These are phyloP conservation scores for Criorhina ranunculi DNA, from an alignment of 2,888 invertebrate species.

Conservation along the genomic window DNA sequence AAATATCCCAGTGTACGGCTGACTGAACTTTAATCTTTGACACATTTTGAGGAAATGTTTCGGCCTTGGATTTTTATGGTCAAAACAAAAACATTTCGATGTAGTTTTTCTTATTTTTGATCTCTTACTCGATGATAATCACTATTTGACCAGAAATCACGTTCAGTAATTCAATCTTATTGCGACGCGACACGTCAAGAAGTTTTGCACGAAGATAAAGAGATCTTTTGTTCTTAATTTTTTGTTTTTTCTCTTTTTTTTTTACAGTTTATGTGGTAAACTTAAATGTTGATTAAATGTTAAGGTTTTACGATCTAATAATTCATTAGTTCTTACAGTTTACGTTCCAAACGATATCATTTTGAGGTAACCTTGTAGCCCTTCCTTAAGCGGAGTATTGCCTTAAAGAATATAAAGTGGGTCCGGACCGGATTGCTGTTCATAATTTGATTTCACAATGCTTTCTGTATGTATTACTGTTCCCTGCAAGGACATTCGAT, in stretches of 20 bases:
- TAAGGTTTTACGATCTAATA: neutral
- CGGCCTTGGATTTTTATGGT: slow-evolving; percentile 38
- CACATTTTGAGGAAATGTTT: slow-evolving; percentile 25
- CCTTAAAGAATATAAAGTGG: too few relatives aligned
- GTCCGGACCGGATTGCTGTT: too few relatives aligned
- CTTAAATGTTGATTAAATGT: neutral
- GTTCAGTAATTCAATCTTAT: slow-evolving; percentile 53
- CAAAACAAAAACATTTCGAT: slow-evolving; percentile 22
- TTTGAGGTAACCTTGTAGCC: neutral
- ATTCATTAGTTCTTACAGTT: neutral
- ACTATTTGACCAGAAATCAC: slow-evolving; percentile 56
- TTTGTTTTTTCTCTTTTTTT: neutral
- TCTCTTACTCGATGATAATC: slow-evolving; percentile 39
- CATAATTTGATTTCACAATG: too few relatives aligned
- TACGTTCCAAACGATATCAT: neutral
- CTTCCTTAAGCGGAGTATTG: neutral
- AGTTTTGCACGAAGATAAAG: slow-evolving; percentile 34
- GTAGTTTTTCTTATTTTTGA: slow-evolving; percentile 46
- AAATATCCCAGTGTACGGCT: neutral
- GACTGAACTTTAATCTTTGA: slow-evolving; percentile 38
- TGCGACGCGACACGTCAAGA: slow-evolving; percentile 42
- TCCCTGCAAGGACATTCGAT: too few relatives aligned
- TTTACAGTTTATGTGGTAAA: neutral
- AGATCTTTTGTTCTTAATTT: neutral
- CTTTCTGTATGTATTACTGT: too few relatives aligned